Base-by-base conservation (phyloP, 2,888 invertebrate species). In the Rotaria sp. region DNA sequence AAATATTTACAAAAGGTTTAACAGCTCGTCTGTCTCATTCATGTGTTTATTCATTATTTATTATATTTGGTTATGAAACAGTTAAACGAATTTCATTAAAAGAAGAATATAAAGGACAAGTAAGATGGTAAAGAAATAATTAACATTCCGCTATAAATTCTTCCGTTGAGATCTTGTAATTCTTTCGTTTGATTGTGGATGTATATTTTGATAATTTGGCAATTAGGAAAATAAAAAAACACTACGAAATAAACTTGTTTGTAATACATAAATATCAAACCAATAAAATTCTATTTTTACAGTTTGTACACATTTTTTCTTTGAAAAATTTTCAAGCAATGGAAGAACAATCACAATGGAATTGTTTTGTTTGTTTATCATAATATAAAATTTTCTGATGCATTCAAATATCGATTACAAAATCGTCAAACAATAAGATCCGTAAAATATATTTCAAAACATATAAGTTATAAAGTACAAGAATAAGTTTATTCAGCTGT, bases 51-150 rank as follows among this genome's bases (percentile, higher is more conserved):
- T 96, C 96, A 88, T 96, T 96, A 92, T 95, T 95, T 89, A 95
- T 97, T 89, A 96, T 97, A 88, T 92, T 97, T 85, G 96, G 97
- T 15, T 98, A 98, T 90, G 97, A 98, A 92, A 96, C 95, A 84
- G 95, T 98, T 88, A 98, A 98, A 91, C 93, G 96, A 85, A 93
- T 95, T 88, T 95, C 96, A 87, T 93, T 98, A 59, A 94, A 94
- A 89, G 96, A 96, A 84, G 95, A 96, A 91, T 96, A 95, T 92
- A 94, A 94, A 85, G 41, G 45, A 45, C 26, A 41, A 41, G 80
- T 80, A 2, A 80, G 45, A 45, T 80, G 80, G 80, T 80, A 41
- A 67, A 30, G 2, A n/a, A 30, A 67, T 18, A 67, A 35, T 15
- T 67, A 18, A 5, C 67, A 67, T 67, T 67, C 35, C 67, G 21